Evolutionary conservation across 1,140 invertebrate species (phyloP), one percentile per base, ranked within the genome.

Genomic region (Scylla paramamosain): DNA sequence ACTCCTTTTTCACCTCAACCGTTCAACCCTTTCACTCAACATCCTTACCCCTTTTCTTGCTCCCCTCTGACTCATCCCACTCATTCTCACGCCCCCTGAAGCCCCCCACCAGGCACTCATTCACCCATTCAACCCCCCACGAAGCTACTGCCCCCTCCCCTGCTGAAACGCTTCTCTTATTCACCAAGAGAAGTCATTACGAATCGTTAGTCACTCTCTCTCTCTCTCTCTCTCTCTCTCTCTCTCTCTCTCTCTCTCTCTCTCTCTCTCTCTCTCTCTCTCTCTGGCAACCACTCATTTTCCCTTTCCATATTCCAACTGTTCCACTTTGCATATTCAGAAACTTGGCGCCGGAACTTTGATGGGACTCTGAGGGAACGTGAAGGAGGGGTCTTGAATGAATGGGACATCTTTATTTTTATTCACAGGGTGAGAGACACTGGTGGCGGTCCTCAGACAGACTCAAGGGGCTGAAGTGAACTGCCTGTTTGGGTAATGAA

Each of bases 271-370:
- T 39, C 46, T 28, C 32, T 32, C 46, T 46, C n/a, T 32, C 88
- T 46, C 46, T 48, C 29, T 48, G 87, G 29, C 87, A 88, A 4
- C 28, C 20, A 82, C 28, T 28, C 28, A 25, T 82, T 28, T 84
- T 84, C 28, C 28, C n/a, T 32, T 84, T 3, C n/a, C n/a, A 32
- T 84, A 83, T 84, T 84, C 67, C 91, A 93, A 93, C 92, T 86
- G 39, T 39, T 77, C 82, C 84, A 86, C 46, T 93, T 93, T 93
- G 92, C 92, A 93, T 93, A 93, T 93, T 93, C 92, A 93, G 39
- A 93, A 93, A 93, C 39, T 93, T 93, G 82, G 91, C 29, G 82
- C 32, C 84, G 29, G 92, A 28, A 29, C 82, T 93, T 93, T 93
- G 92, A 93, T 93, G 92, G 92, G 82, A 29, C 92, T 93, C 92